Base-by-base conservation (phyloP, 2,113 vertebrate species). In the Xyliphius kryptos region DNA sequence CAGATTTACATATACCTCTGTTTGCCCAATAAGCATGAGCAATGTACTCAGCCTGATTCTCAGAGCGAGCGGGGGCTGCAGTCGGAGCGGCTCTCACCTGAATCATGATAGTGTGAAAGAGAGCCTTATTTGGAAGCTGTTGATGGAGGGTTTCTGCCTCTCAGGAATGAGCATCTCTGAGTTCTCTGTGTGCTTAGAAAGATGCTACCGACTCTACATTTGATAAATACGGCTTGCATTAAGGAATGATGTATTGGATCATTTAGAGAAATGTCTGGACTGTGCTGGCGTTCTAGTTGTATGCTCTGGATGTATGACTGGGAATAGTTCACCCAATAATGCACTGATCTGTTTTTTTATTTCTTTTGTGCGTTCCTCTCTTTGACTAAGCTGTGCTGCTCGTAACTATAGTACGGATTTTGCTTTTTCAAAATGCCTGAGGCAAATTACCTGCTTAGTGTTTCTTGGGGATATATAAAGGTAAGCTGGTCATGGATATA, bases 401-500 rank as follows among this genome's bases (percentile, higher is more conserved):
- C 61, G 76, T 59, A 41, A 55, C 75, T 73, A 36, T 71, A 71
- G 75, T 71, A 21, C 50, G 52, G 43, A 71, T 6, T 70, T 69
- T 16, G 50, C 68, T 80, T 78, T 69, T 78, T n/a, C 85, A 89
- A 87, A 82, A 98, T 98, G 95, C 95, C 93, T 82, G 95, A 98
- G 83, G 88, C 89, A 75, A 97, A 97, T 81, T 97, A 94, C 83
- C 90, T 97, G 73, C 87, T 93, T 47, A 95, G 94, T 74, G 94
- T 98, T 77, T 97, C 95, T 62, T 98, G 94, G 94, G 94, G 94
- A 78, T 98, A 97, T 82, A 97, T 97, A 87, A 97, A 97, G 94
- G 95, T 98, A 93, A 90, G 91, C 55, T n/a, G n/a, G n/a, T n/a
- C n/a, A n/a, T n/a, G n/a, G n/a, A n/a, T n/a, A n/a, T n/a, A n/a